A percentile compares a stretch with the other conserved stretches of the same genome.
Conservation (phyloP, 2,888 invertebrate genomes). For the Petrophora chlorosata region DNA sequence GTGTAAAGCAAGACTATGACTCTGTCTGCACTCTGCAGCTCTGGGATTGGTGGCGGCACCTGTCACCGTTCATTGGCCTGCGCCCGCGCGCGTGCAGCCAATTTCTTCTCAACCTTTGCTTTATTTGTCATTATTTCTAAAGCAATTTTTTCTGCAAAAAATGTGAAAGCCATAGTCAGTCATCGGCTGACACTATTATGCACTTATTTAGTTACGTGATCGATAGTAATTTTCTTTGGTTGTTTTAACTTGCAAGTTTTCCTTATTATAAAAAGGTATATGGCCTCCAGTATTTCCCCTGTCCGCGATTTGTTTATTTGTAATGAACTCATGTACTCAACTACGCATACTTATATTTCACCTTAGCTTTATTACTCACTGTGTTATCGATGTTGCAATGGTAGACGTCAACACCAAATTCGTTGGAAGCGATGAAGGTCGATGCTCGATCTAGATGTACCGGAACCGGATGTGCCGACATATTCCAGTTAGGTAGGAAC, state of each 20-base stretch:
- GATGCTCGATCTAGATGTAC: constrained; percentile 12
- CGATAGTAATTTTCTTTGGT: no score
- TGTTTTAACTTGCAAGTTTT: no score
- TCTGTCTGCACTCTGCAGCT: no score
- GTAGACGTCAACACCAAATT: constrained; percentile 4
- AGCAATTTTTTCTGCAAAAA: constrained; percentile 30
- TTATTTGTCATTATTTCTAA: constrained; percentile 44
- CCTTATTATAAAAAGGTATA: no score
- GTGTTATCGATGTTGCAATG: constrained; percentile 3
- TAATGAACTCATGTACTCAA: no score
- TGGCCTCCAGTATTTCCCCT: no score
- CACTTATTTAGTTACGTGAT: no score
- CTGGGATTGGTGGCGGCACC: constrained; percentile 69
- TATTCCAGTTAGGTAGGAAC: constrained; percentile 38
- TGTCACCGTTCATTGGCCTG: constrained; percentile 75
- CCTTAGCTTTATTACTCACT: constrained; percentile 1
- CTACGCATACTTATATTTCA: neutral
- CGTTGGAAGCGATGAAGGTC: constrained; percentile 3
- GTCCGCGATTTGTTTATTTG: no score
- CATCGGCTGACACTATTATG: no score
- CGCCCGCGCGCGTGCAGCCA: constrained; percentile 64
- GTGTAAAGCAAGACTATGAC: constrained; percentile 26
- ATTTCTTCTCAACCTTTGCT: constrained; percentile 54
- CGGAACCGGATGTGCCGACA: constrained; percentile 24
- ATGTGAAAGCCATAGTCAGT: constrained; percentile 3